Evolutionary conservation across 2,888 invertebrate genomes (phyloP), one percentile per base, ranked within the genome.

Genomic region (Julus scandinavius): DNA sequence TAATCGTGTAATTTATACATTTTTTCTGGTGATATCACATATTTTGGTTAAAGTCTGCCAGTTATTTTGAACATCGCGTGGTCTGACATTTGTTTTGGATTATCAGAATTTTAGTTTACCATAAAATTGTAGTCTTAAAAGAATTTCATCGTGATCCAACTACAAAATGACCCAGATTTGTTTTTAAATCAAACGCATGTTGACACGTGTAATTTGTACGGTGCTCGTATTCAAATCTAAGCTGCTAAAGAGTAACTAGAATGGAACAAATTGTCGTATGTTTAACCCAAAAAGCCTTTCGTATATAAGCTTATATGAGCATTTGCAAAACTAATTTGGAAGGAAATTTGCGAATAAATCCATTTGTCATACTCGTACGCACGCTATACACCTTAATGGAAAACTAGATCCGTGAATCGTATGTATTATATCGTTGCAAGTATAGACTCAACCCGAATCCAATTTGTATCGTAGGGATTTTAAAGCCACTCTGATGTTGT

Each of bases 341-440:
- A 9, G 9, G 5, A 9, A 49, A 49, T 63, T 63, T n/a, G 63
- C 63, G 63, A 63, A 20, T n/a, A 63, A 63, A 63, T 63, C 63
- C 63, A 63, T 63, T 63, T 63, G 63, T 63, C n/a, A 63, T 63
- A 63, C 63, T 63, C 63, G 63, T 63, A 63, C n/a, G 17, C 63
- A 63, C 63, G 17, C 63, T 3, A 63, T n/a, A 17, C n/a, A n/a
- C n/a, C 4, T 15, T 54, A 54, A 54, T 15, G 54, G 54, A 54
- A 15, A 63, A 63, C n/a, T 17, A 3, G 63, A 63, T 63, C 63
- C 63, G 63, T n/a, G 17, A 63, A 3, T 63, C 7, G n/a, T 20
- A n/a, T n/a, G 63, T 7, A 63, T 63, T 63, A 63, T 63, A 4
- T 63, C n/a, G 11, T n/a, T n/a, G 63, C 63, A 63, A 63, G 63